Evolutionary conservation across 2,888 invertebrate genomes (phyloP).

Genomic region (Vanessa cardui): DNA sequence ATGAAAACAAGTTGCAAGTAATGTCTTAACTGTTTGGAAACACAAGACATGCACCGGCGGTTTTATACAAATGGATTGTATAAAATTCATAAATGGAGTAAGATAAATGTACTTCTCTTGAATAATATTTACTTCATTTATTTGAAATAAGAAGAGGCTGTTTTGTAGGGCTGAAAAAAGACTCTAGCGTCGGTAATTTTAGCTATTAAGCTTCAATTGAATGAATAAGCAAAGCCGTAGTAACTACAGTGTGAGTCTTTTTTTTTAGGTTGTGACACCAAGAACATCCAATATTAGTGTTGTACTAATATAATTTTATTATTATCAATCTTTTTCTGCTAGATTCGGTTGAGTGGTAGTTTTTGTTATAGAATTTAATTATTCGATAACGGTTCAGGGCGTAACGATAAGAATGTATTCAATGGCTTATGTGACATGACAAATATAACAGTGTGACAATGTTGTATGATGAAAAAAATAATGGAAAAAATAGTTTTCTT

Average conservation of each 20-base stretch:
- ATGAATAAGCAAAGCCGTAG: background rate
- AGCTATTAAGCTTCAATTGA: constrained; percentile 20
- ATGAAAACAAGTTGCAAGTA: background rate
- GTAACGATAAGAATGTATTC: background rate
- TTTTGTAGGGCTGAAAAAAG: background rate
- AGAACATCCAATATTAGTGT: constrained; percentile 40
- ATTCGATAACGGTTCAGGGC: constrained; percentile 10
- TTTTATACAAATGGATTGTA: background rate
- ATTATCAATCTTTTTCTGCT: constrained; percentile 32
- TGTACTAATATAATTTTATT: constrained; percentile 40
- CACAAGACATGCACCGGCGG: background rate
- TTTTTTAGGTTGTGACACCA: constrained; percentile 43
- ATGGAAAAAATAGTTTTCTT: constrained; percentile 6
- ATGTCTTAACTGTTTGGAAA: background rate
- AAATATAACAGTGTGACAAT: background rate
- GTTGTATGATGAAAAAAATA: constrained; percentile 9
- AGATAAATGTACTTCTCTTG: background rate
- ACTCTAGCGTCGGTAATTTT: background rate
- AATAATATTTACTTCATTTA: constrained; percentile 1
- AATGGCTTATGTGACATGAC: background rate
- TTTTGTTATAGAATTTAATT: constrained; percentile 23
- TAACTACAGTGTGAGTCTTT: constrained; percentile 16
- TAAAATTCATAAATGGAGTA: background rate
- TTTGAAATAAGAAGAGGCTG: background rate
- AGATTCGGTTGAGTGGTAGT: constrained; percentile 16